Base-by-base conservation (phyloP, 2,113 vertebrate genomes). In the Amblyopsis rosae region DNA sequence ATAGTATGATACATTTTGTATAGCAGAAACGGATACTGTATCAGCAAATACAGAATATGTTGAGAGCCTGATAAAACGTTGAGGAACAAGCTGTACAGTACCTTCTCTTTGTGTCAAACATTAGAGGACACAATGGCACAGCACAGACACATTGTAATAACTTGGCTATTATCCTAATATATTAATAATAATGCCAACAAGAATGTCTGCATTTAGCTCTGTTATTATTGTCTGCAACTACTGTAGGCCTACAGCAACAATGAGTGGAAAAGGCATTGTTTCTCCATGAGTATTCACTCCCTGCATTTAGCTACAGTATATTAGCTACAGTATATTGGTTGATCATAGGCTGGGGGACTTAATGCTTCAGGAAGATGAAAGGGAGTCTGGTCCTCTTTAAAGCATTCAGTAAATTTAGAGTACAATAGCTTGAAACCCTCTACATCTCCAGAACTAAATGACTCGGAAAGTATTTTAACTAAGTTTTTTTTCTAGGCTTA, bases 181-280 rank as follows among this genome's bases (percentile, higher is more conserved):
- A 79, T 65, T 62, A 81, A 75, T 69, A 73, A 54, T 26, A 50
- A 66, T 35, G 15, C 51, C 49, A 68, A 76, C 65, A 65, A 59
- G 51, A 65, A 49, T 56, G 62, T 26, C 54, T 69, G 19, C 64
- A 63, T 81, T 59, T 76, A 68, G 69, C 78, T 65, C n/a, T 57
- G 48, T 79, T 85, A 78, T 71, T 41, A 71, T 64, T 62, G 49
- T 83, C 56, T 73, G 55, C 19, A 71, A 54, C 68, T 69, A 55
- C 61, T 7, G 15, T 26, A 26, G 26, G 26, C 26, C 26, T 26
- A 2, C 26, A 26, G 26, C 73, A 84, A 87, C 79, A 82, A 73
- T 80, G 57, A 73, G 69, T 17, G 87, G 82, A 87, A 83, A 88
- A 82, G 75, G 68, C 74, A 74, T 82, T 86, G 84, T 87, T 88